Evolutionary conservation across 2,797 vertebrate genomes (phyloP).

Genomic region (Rhincodon typus): DNA sequence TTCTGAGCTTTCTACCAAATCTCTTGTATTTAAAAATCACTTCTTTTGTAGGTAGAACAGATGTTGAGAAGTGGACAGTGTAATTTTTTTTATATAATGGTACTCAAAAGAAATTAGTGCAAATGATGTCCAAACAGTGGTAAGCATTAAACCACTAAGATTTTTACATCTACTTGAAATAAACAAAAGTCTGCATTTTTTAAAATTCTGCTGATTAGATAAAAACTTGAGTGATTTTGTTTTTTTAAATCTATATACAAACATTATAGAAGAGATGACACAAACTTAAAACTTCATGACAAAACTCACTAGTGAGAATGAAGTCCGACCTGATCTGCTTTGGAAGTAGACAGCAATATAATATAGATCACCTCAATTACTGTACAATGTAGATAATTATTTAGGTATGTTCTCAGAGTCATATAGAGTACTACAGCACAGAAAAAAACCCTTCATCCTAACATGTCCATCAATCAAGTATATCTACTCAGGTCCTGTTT

Average conservation of each 20-base stretch:
- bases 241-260: background rate
- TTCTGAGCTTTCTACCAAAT: background rate
- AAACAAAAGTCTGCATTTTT: background rate
- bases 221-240: background rate
- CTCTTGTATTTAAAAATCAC: background rate
- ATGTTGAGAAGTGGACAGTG: constrained; percentile 67
- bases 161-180: background rate
- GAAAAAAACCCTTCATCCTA: too few species aligned
- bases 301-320: background rate
- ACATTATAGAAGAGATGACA: background rate
- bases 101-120: constrained; percentile 76
- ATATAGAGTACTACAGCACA: too few species aligned
- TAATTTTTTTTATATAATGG: constrained; percentile 81
- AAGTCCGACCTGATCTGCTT: background rate
- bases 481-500: too few species aligned
- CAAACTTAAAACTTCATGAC: background rate
- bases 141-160: constrained; percentile 51
- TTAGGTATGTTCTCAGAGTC: background rate
- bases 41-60: constrained; percentile 67
- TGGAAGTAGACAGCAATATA: background rate
- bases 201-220: background rate
- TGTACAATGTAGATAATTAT: too few species aligned
- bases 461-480: too few species aligned
- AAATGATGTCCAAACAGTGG: constrained; percentile 89
- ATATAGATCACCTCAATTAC: too few species aligned